Conservation (phyloP, 1,140 invertebrate genomes). For the Neotoxoptera formosana region DNA sequence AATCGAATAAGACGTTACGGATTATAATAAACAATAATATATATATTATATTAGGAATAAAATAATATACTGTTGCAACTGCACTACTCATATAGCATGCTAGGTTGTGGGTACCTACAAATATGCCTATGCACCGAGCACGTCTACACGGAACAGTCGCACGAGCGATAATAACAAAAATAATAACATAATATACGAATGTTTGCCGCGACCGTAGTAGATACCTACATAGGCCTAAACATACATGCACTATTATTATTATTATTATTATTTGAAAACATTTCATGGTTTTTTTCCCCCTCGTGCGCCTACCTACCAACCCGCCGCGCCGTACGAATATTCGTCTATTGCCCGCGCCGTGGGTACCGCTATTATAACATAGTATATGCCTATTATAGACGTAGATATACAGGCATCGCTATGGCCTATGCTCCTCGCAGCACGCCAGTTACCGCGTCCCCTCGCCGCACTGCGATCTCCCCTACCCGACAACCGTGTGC, state of each 20-base stretch:
- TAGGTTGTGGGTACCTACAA: neutral
- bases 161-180: neutral
- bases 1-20: no score
- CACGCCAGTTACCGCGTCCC: neutral
- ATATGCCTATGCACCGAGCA: neutral
- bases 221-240: neutral
- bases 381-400: neutral
- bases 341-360: neutral
- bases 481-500: neutral
- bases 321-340: neutral
- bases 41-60: neutral
- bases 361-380: neutral
- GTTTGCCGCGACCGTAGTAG: neutral
- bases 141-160: neutral
- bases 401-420: neutral
- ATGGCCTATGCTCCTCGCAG: neutral
- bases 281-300: conserved; percentile 7
- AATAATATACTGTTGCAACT: neutral
- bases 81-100: neutral
- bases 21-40: no score
- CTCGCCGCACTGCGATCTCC: neutral
- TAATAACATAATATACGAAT: neutral
- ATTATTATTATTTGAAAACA: conserved; percentile 14
- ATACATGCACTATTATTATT: neutral
- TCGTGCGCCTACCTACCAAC: neutral